Base-by-base conservation (phyloP, 2,113 vertebrate species). In the Hypanus sabinus region DNA sequence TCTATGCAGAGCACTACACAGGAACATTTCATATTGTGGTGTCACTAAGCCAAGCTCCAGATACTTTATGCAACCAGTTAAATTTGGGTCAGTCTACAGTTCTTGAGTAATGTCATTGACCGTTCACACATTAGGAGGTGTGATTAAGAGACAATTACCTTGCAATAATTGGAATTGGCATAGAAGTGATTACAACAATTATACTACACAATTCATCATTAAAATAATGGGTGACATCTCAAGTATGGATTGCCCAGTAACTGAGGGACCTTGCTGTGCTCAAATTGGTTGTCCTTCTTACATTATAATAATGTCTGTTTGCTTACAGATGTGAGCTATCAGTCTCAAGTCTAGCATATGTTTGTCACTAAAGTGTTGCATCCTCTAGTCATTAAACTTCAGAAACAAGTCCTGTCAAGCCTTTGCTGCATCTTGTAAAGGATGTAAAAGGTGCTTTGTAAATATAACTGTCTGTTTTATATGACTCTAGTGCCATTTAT, bases 81-180 rank as follows among this genome's bases (percentile, higher is more conserved):
- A 87, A 87, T 87, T 27, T 24, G 12, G 81, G 81, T 30, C 57
- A 60, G 14, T 87, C 83, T 10, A 30, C 75, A 76, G 18, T 55
- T 62, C 83, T 62, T 87, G 57, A 87, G 30, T n/a, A 62, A 62
- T 14, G 12, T 57, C 46, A 57, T 62, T 62, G 4, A 46, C 60
- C 55, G 60, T 87, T 87, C 24, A 62, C 83, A 62, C 57, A 55
- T 62, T 60, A 62, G 38, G 27, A 57, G 83, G 8, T 30, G 83
- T 60, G 55, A 87, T 87, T 87, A 87, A 87, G 55, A 87, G 55
- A n/a, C 55, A 60, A 60, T 87, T 62, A 62, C 30, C 83, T 87
- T 87, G 3, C 55, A 87, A 57, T 30, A 57, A 30, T 87, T 24
- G 27, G 55, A 87, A 62, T 55, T 60, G 12, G 46, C 83, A 87